Evolutionary conservation across 2,797 vertebrate species (phyloP).

Genomic region (Cuculus canorus): DNA sequence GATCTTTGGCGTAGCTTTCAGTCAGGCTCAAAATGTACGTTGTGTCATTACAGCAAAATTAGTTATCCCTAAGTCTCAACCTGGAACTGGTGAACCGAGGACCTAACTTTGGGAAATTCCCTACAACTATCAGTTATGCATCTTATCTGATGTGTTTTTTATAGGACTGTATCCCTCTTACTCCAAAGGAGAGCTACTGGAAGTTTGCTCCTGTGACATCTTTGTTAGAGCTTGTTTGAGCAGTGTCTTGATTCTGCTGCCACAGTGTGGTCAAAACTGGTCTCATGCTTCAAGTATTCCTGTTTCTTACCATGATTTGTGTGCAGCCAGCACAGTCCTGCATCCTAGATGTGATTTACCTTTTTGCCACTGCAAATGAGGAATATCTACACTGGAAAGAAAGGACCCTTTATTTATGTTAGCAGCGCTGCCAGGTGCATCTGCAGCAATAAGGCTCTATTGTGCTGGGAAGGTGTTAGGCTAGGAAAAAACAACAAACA

Average conservation of each 20-base stretch:
- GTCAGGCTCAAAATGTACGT: not conserved
- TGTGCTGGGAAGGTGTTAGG: not conserved
- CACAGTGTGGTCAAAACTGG: conserved; percentile 62
- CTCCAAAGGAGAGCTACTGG: not conserved
- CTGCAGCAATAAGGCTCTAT: not conserved
- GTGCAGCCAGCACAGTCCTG: not conserved
- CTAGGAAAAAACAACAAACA: not conserved
- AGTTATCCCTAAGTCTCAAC: not conserved
- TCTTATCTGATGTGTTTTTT: not conserved
- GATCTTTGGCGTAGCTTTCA: not conserved
- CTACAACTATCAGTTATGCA: rapidly evolving
- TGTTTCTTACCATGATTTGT: rapidly evolving
- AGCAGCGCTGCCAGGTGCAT: not conserved
- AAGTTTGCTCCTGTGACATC: not conserved
- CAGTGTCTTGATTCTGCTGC: conserved; percentile 70
- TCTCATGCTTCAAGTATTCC: not conserved
- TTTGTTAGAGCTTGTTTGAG: not conserved
- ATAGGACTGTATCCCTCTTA: not conserved
- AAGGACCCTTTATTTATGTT: not conserved
- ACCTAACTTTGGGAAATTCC: not conserved
- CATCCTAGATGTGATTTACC: rapidly evolving
- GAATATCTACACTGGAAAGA: not conserved
- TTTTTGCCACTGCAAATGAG: rapidly evolving
- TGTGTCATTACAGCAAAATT: not conserved
- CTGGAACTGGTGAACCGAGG: not conserved